Conservation (phyloP, 2,113 vertebrate species). For the Gopherus flavomarginatus region DNA sequence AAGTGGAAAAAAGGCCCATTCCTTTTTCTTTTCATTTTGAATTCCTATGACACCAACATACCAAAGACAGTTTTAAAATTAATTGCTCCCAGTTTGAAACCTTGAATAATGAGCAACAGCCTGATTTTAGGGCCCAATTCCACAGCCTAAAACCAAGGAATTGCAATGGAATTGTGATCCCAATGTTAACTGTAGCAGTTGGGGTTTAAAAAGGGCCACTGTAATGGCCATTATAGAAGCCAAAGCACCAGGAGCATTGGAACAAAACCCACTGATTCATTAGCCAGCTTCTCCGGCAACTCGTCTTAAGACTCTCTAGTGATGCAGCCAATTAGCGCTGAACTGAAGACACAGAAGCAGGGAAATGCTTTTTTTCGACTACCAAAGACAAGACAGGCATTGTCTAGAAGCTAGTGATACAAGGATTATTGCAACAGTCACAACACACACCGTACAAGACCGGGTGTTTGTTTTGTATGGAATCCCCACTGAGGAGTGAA, state of each 20-base stretch:
- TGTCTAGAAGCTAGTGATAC: neutral
- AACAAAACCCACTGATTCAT: neutral
- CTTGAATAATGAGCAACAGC: constrained; percentile 32
- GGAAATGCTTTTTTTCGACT: rapidly evolving
- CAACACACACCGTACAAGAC: neutral
- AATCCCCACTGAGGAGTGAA: neutral
- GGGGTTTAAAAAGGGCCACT: rapidly evolving
- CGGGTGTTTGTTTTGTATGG: rapidly evolving
- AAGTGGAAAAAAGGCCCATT: neutral
- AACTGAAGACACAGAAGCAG: rapidly evolving
- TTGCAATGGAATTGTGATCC: neutral
- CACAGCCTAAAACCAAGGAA: neutral
- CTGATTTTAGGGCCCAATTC: neutral
- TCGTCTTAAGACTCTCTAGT: neutral
- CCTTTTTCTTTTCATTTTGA: neutral
- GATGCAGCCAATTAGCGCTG: rapidly evolving
- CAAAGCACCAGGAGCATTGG: rapidly evolving
- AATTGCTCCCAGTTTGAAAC: neutral
- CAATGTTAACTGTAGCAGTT: neutral
- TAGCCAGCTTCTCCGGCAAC: neutral
- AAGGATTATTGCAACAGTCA: neutral
- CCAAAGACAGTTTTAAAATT: constrained; percentile 21
- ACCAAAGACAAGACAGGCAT: neutral
- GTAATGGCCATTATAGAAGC: rapidly evolving
- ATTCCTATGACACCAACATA: neutral